Conservation (phyloP, 2,113 vertebrate species). For the Tupaia tana region DNA sequence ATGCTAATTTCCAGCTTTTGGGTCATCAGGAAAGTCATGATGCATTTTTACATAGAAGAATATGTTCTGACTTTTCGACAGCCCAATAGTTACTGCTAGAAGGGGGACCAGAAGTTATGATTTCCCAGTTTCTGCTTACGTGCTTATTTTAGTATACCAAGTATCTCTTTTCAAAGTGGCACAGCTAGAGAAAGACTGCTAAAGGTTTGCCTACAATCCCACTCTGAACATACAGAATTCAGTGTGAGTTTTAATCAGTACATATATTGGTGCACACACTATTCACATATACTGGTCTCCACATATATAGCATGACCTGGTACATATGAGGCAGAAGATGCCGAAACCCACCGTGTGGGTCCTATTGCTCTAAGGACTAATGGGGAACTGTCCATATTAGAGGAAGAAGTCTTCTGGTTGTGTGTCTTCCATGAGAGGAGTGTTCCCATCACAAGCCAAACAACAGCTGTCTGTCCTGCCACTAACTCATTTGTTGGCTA, state of each 20-base stretch:
- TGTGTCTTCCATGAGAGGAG: neutral
- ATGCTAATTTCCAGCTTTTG: neutral
- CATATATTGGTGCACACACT: neutral
- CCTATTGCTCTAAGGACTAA: neutral
- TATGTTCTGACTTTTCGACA: no score
- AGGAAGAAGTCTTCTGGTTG: neutral
- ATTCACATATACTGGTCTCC: neutral
- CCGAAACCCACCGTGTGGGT: neutral
- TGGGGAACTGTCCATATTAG: neutral
- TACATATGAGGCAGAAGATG: neutral
- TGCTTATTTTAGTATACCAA: neutral
- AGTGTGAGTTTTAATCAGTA: neutral
- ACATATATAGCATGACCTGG: rapidly evolving
- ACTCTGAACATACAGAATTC: neutral
- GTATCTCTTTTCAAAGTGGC: neutral
- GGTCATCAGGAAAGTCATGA: no score
- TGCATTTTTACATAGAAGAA: no score
- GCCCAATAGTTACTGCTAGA: neutral
- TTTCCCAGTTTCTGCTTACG: neutral
- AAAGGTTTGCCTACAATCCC: neutral
- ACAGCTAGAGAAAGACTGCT: neutral
- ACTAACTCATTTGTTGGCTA: neutral
- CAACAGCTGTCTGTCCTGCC: neutral
- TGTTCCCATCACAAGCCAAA: neutral
- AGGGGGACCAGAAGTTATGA: neutral